These are phyloP conservation scores for Crenichthys baileyi DNA, from an alignment of 2,797 vertebrate genomes.

Conservation along the genomic window DNA sequence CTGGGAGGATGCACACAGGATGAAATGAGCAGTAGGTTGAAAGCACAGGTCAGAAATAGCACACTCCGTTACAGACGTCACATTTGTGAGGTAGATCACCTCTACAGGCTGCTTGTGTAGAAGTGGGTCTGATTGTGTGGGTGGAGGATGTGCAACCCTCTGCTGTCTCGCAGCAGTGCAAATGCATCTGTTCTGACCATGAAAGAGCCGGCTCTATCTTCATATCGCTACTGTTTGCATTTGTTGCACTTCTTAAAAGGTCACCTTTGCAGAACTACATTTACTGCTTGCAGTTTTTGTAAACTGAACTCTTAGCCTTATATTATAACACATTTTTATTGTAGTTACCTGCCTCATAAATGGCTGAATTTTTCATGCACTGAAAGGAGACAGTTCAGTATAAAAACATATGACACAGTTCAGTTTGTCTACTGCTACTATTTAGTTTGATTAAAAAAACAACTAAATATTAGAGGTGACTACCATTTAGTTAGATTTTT, in stretches of 20 bases:
- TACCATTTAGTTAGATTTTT: background rate
- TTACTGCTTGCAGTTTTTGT: background rate
- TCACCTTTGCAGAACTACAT: background rate
- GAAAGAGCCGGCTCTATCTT: background rate
- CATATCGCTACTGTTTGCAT: background rate
- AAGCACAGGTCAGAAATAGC: background rate
- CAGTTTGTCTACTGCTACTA: too few relatives aligned
- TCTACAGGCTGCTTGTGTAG: background rate
- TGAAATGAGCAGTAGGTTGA: background rate
- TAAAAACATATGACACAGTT: background rate
- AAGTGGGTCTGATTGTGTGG: conserved; percentile 7
- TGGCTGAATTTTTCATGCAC: background rate
- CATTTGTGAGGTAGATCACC: background rate
- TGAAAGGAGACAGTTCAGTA: background rate
- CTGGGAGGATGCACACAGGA: background rate
- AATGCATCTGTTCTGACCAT: conserved; percentile 27
- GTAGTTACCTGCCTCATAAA: background rate
- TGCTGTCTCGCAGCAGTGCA: background rate
- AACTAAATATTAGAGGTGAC: too few relatives aligned
- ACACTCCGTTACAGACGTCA: background rate
- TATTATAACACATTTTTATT: background rate
- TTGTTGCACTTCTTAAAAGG: background rate
- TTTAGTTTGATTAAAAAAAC: too few relatives aligned
- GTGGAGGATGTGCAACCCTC: conserved; percentile 8
- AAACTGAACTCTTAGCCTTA: background rate